Base-by-base conservation (phyloP, 2,113 vertebrate genomes). In the Peromyscus californicus region DNA sequence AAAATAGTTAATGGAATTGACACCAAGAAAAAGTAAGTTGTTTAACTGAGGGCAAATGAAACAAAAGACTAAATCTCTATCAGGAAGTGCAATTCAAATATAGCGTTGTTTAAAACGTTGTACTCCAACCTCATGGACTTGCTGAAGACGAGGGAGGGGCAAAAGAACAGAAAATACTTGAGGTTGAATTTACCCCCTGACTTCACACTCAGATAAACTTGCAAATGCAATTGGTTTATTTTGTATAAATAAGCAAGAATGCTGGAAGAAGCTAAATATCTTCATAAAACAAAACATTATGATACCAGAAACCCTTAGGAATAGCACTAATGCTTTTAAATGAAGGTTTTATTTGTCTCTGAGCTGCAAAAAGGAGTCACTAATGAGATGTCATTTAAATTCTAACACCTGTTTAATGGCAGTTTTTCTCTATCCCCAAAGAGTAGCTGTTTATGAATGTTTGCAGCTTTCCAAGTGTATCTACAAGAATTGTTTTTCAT, bases 401-500 rank as follows among this genome's bases (percentile, higher is more conserved):
- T 99, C 98, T 98, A 99, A 99, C 98, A 99, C 99, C 99, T 99
- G 99, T 99, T 99, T 99, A 99, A 99, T 99, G 98, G 98, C 98
- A 99, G 97, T 99, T 99, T 98, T 98, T 98, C 98, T 98, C 98
- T 98, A 99, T 99, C 98, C 98, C 98, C 98, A 98, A 98, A 99
- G 98, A 99, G 98, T 98, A 98, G 98, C 98, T 98, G 98, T 99
- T 99, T 99, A 99, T 98, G 98, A 98, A 98, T 98, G 98, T 99
- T 98, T 99, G 98, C 97, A 96, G 98, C 98, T 98, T 99, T 98
- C 98, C 97, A 98, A 98, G 97, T 98, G 97, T 98, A 98, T 98
- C 98, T 98, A 96, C 98, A 98, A 97, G 98, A 98, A 98, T 98
- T 98, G 98, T 98, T 98, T 98, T 98, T 98, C 96, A 98, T 98